Base-by-base conservation (phyloP, 2,888 invertebrate genomes). In the Lobophora halterata region DNA sequence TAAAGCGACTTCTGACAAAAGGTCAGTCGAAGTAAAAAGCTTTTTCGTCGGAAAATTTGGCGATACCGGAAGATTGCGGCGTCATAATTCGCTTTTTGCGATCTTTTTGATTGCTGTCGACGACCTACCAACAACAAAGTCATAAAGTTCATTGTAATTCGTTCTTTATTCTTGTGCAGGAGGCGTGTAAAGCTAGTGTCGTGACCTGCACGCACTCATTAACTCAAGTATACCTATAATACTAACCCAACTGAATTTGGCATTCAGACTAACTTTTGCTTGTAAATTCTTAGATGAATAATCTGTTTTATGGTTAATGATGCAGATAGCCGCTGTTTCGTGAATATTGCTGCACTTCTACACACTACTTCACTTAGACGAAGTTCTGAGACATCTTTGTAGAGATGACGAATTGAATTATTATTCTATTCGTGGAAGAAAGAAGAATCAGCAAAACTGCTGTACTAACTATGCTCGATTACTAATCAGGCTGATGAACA, bases 31-130 rank as follows among this genome's bases (percentile, higher is more conserved):
- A 12, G 18, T 37, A 43, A 37, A 26, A 26, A 37, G 33, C 33
- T 26, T 33, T 42, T 42, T 27, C 18, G 23, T 20, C 20, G 11
- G 17, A 37, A n/a, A 32, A 18, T 33, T 37, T 37, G 43, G 43
- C 20, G 14, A 37, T 37, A 37, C 43, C 39, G 39, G 44, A 44
- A 44, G 39, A 10, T 27, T 3, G 28, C 31, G 4, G 12, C 30
- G 34, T 31, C 38, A 39, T 31, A 31, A 14, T 18, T 27, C 30
- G 24, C n/a, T 33, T 42, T 44, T 35, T 39, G 35, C 30, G 20
- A 27, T 23, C 38, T 19, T 30, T 28, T 14, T 27, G 21, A 34
- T 44, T 32, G 31, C 9, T 31, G 44, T 31, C 39, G 38, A 35
- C 29, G 44, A 37, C 37, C 37, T 23, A 16, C 14, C 10, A 9